Conservation (phyloP, 2,797 vertebrate species). For the Etheostoma nigrum region DNA sequence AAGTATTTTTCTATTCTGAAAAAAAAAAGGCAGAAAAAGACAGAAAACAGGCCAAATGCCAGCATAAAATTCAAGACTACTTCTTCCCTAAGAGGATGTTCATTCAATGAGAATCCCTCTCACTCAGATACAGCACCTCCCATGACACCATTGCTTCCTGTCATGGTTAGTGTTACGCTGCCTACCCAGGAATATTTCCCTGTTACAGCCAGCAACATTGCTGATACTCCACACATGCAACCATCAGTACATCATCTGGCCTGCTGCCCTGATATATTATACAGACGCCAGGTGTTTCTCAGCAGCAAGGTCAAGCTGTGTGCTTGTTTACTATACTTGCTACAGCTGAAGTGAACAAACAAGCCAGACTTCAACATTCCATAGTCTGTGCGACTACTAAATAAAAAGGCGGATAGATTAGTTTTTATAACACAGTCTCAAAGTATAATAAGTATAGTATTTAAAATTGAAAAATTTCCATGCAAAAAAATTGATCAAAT, state of each 20-base stretch:
- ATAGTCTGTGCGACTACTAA: constrained; percentile 1
- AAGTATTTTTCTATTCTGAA: too few relatives aligned
- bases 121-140: constrained; percentile 35
- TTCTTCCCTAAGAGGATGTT: constrained; percentile 17
- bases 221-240: constrained; percentile 40
- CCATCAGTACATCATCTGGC: constrained; percentile 42
- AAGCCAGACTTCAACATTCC: constrained; percentile 30
- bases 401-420: not conserved
- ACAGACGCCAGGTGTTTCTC: constrained; percentile 55
- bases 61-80: constrained; percentile 14
- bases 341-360: constrained; percentile 46
- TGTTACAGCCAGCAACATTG: constrained; percentile 12
- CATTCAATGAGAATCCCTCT: constrained; percentile 32
- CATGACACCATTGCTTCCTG: constrained; percentile 18
- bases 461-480: not conserved
- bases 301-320: constrained; percentile 63
- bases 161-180: constrained; percentile 25
- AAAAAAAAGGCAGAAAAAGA: constrained; percentile 1
- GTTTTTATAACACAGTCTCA: not conserved
- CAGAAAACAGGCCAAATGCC: constrained; percentile 6
- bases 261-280: constrained; percentile 48
- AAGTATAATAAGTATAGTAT: not conserved
- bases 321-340: constrained; percentile 47
- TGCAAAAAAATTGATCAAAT: not conserved
- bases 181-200: not conserved